Percentiles rank a stretch among this genome's conserved stretches.
These are phyloP conservation scores for Lacerta bilineata DNA, from an alignment of 2,797 vertebrate species.

Conservation along the genomic window DNA sequence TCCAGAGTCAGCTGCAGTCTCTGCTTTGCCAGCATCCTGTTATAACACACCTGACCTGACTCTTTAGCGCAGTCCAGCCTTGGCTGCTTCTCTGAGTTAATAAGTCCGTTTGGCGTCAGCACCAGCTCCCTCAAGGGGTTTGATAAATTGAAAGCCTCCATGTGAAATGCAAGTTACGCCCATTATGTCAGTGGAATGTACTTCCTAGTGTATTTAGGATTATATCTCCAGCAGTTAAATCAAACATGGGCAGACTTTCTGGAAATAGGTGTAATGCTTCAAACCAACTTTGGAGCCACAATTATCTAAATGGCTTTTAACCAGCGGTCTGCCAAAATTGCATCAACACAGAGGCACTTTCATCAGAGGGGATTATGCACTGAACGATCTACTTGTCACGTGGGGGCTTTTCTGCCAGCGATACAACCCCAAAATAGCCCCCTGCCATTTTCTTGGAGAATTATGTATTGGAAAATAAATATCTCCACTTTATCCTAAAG, in stretches of 20 bases:
- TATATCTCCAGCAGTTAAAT: neutral
- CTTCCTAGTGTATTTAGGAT: neutral
- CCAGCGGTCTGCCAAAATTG: neutral
- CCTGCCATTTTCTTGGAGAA: neutral
- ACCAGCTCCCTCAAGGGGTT: neutral
- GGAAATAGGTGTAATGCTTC: neutral
- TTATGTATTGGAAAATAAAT: neutral
- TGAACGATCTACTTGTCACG: neutral
- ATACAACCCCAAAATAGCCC: neutral
- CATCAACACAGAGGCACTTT: neutral
- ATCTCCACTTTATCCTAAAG: neutral
- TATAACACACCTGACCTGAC: neutral
- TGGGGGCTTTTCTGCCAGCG: neutral
- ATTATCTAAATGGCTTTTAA: constrained; percentile 5
- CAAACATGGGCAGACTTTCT: neutral
- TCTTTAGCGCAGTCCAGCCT: neutral
- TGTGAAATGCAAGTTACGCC: neutral
- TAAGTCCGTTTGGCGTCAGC: neutral
- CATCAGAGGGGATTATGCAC: neutral
- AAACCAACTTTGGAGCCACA: neutral
- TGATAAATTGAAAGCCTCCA: constrained; percentile 1
- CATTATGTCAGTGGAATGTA: neutral
- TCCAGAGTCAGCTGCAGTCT: neutral
- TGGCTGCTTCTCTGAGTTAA: neutral
- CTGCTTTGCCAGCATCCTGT: neutral